Percentiles rank a stretch among this genome's conserved stretches.
Conservation (phyloP, 2,888 invertebrate genomes). For the Apoderus coryli region DNA sequence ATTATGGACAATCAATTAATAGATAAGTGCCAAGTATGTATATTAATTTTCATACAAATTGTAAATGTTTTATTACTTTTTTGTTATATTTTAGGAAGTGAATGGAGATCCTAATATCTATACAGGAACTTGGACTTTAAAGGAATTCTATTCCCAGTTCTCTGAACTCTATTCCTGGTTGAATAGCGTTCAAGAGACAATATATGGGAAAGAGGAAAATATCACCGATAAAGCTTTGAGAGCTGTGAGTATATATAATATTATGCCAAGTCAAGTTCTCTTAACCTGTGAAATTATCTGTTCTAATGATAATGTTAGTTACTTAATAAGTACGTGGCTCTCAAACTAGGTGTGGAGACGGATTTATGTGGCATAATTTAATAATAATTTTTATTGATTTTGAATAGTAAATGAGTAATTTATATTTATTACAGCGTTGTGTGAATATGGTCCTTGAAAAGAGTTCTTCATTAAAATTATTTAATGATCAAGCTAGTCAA, state of each 20-base stretch:
- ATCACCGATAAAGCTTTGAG: conserved; percentile 51
- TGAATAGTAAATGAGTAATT: conserved; percentile 8
- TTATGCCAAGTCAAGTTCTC: too few relatives aligned
- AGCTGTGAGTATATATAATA: conserved; percentile 48
- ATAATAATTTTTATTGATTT: conserved; percentile 10
- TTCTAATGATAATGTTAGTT: too few relatives aligned
- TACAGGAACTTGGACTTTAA: conserved; percentile 57
- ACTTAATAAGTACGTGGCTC: too few relatives aligned
- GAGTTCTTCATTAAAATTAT: conserved; percentile 54
- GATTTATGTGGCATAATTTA: not conserved
- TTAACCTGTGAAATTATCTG: too few relatives aligned
- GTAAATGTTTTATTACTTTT: conserved; percentile 6
- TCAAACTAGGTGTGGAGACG: too few relatives aligned
- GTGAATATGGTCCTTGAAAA: conserved; percentile 61
- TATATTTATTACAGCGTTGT: conserved; percentile 44
- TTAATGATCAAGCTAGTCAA: conserved; percentile 65
- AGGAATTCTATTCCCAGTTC: conserved; percentile 64
- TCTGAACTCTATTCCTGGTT: conserved; percentile 71
- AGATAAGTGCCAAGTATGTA: conserved; percentile 58
- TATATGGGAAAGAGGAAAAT: conserved; percentile 60
- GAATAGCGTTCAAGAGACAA: conserved; percentile 60
- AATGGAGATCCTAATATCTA: conserved; percentile 58
- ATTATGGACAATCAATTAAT: conserved; percentile 92
- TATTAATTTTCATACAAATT: not conserved
- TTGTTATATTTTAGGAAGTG: conserved; percentile 45